Percentiles rank a stretch among this genome's conserved stretches.
Evolutionary conservation across 2,888 invertebrate genomes (phyloP).

Genomic region (Zygogramma bicolorata): DNA sequence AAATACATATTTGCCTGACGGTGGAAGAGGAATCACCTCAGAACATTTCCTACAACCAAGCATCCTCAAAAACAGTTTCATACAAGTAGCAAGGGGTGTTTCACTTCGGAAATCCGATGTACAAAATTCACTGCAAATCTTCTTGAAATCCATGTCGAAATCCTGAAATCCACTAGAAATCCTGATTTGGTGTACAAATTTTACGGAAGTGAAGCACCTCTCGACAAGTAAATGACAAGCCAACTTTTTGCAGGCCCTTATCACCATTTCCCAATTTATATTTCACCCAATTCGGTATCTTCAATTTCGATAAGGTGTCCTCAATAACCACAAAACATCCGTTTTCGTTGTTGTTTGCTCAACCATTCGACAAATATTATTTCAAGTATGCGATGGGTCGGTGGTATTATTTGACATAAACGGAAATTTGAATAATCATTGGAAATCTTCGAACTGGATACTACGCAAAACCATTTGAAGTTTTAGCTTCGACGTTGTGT

Average conservation of each 20-base stretch:
- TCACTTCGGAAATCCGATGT: too few species aligned
- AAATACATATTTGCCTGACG: too few species aligned
- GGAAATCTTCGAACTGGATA: neutral
- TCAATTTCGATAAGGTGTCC: neutral
- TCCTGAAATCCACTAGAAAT: too few species aligned
- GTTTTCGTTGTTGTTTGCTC: conserved; percentile 1
- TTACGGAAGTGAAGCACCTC: too few species aligned
- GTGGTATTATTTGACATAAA: neutral
- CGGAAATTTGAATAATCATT: neutral
- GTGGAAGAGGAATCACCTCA: too few species aligned
- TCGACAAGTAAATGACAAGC: too few species aligned
- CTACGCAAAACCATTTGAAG: conserved; percentile 25
- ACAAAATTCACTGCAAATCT: too few species aligned
- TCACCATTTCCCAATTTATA: neutral
- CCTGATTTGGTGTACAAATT: too few species aligned
- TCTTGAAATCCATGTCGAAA: too few species aligned
- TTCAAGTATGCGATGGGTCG: neutral
- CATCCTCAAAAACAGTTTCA: too few species aligned
- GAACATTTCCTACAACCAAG: too few species aligned
- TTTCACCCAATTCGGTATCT: conserved; percentile 18
- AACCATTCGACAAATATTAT: conserved; percentile 27
- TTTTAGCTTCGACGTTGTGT: conserved; percentile 33
- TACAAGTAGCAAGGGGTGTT: too few species aligned
- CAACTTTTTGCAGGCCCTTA: neutral
- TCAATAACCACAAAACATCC: neutral